A percentile compares a stretch with the other conserved stretches of the same genome.
Evolutionary conservation across 1,140 invertebrate genomes (phyloP).

Genomic region (fruit fly (Drosophila melanogaster)): Release_6_plus_ISO1_MT NT_033777.3:22886001-22886500

Average conservation of each 20-base stretch:
- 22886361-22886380: slow-evolving; percentile 65
- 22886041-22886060: slow-evolving; percentile 36
- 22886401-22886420: slow-evolving; percentile 63
- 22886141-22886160: slow-evolving; percentile 57
- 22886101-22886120: slow-evolving; percentile 16
- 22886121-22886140: slow-evolving; percentile 53
- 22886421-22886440: slow-evolving; percentile 83
- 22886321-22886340: slow-evolving; percentile 80
- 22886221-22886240: slow-evolving; percentile 14
- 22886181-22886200: not conserved
- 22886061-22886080: slow-evolving; percentile 81
- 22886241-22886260: slow-evolving; percentile 28
- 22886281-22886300: slow-evolving; percentile 25
- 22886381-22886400: slow-evolving; percentile 1
- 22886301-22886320: slow-evolving; percentile 11
- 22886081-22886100: slow-evolving; percentile 58
- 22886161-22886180: not conserved
- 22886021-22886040: slow-evolving; percentile 48
- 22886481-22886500: slow-evolving; percentile 34
- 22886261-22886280: slow-evolving; percentile 66
- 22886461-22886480: slow-evolving; percentile 62
- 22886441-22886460: slow-evolving; percentile 84
- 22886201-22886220: no score
- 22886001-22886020: slow-evolving; percentile 55
- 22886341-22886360: slow-evolving; percentile 83